Conservation (phyloP, 2,113 vertebrate genomes). For the Stercorarius parasiticus region DNA sequence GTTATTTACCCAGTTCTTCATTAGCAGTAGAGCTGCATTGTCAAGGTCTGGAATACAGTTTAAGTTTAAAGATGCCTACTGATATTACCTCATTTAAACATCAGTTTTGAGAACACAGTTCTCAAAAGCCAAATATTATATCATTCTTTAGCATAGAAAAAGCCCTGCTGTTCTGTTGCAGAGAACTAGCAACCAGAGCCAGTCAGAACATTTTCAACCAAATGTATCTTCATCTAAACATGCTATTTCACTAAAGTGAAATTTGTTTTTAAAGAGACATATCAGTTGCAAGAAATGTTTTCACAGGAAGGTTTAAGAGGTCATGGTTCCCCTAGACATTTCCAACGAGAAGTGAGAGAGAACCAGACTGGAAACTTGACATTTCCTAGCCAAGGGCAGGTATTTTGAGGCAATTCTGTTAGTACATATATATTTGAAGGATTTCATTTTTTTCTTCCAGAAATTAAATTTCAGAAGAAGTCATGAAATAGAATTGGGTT, state of each 20-base stretch:
- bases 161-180: rapidly evolving
- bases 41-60: neutral
- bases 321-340: neutral
- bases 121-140: neutral
- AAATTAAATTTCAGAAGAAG: neutral
- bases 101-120: neutral
- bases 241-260: neutral
- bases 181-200: neutral
- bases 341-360: neutral
- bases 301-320: neutral
- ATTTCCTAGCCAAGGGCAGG: neutral
- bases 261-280: neutral
- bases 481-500: neutral
- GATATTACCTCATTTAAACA: neutral
- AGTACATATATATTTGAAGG: neutral
- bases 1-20: neutral
- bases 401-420: neutral
- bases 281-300: neutral
- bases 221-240: neutral
- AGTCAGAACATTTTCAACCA: neutral
- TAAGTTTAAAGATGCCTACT: neutral
- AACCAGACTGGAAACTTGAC: neutral
- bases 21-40: neutral
- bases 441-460: neutral
- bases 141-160: neutral